Percentiles rank a stretch among this genome's conserved stretches.
Evolutionary conservation across 1,140 invertebrate genomes (phyloP).

Genomic region (Lepidotrigona ventralis): DNA sequence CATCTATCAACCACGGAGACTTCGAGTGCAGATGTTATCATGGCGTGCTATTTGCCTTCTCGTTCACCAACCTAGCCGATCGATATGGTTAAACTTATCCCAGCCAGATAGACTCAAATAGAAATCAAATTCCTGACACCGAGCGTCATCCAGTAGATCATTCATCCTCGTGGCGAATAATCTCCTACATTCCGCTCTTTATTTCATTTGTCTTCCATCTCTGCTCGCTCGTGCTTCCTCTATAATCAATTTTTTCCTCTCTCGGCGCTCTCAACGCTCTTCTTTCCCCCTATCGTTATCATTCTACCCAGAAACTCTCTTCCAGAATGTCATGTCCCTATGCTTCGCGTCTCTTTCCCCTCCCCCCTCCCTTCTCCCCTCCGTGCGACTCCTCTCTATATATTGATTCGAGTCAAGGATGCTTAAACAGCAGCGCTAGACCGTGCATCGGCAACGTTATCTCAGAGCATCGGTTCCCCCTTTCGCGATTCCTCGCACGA

Average conservation of each 20-base stretch:
- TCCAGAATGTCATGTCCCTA: no score
- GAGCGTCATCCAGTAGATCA: conserved; percentile 8
- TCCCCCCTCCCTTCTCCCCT: not conserved
- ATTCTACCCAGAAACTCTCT: not conserved
- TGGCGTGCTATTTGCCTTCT: conserved; percentile 22
- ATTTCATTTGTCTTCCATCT: not conserved
- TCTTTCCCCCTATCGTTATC: not conserved
- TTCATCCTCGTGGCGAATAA: conserved; percentile 47
- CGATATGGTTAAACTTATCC: conserved; percentile 8
- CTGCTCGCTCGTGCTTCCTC: not conserved
- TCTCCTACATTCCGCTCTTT: conserved; percentile 3
- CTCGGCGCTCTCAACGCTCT: no score
- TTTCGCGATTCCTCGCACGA: conserved; percentile 33
- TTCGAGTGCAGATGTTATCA: conserved; percentile 35
- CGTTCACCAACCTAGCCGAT: conserved; percentile 7
- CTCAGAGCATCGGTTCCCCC: conserved; percentile 7
- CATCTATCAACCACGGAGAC: not conserved
- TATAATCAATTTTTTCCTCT: not conserved
- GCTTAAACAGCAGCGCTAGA: conserved; percentile 14
- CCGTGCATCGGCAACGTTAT: conserved; percentile 24
- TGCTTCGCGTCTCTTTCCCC: no score
- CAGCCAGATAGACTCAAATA: not conserved
- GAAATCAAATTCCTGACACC: conserved; percentile 27
- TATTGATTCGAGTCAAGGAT: not conserved
- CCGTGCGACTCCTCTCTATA: not conserved